These are phyloP conservation scores for Octomys mimax DNA, from an alignment of 2,797 vertebrate species.

Conservation along the genomic window DNA sequence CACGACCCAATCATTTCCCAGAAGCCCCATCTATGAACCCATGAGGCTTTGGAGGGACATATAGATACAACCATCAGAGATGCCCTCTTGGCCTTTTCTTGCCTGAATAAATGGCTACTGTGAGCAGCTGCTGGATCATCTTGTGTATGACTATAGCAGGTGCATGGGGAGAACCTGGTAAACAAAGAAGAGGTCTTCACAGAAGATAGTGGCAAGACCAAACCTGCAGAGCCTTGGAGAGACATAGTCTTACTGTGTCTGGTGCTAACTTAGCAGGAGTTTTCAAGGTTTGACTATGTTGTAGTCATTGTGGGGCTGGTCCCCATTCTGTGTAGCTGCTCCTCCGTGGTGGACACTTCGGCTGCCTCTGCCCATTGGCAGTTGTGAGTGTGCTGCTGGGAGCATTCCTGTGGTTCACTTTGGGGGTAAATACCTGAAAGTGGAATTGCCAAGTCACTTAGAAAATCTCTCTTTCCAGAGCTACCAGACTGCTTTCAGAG, in stretches of 20 bases:
- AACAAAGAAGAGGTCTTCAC: not conserved
- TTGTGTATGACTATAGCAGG: not conserved
- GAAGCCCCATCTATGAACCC: not conserved
- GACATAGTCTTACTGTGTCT: not conserved
- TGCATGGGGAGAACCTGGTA: not conserved
- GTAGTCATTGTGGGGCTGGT: too few relatives aligned
- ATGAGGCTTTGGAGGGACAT: not conserved
- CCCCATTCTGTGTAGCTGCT: not conserved
- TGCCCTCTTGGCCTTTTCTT: not conserved
- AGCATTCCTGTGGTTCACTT: not conserved
- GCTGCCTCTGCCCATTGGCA: not conserved
- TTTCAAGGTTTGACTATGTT: not conserved
- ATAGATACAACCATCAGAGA: not conserved
- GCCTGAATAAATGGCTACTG: not conserved
- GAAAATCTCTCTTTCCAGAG: not conserved
- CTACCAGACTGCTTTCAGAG: accelerated
- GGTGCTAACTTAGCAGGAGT: not conserved
- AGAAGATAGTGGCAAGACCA: not conserved
- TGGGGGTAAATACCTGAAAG: not conserved
- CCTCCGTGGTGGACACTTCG: too few relatives aligned
- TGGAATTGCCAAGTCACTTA: not conserved
- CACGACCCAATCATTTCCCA: not conserved
- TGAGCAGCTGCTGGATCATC: not conserved
- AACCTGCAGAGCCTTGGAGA: too few relatives aligned
- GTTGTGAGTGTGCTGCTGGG: not conserved